These are phyloP conservation scores for Tadarida brasiliensis DNA, from an alignment of 2,797 vertebrate genomes.

Conservation along the genomic window DNA sequence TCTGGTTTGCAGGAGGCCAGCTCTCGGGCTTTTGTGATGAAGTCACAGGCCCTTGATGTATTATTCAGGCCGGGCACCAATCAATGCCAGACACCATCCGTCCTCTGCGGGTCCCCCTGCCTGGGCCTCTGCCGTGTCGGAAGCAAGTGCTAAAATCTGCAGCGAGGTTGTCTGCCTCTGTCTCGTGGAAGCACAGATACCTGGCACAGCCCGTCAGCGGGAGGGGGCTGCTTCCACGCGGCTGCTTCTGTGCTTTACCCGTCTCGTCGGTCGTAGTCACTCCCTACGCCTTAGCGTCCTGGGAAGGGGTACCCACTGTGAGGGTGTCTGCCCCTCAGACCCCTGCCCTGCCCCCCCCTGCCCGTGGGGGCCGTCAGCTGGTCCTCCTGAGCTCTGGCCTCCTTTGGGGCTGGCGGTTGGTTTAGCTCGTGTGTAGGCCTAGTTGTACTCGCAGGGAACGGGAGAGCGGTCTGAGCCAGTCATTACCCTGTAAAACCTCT, in stretches of 20 bases:
- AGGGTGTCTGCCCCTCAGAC: not conserved
- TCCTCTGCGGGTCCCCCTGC: not conserved
- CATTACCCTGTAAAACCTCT: not conserved
- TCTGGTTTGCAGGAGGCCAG: conserved; percentile 45
- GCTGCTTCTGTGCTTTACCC: not conserved
- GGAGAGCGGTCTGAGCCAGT: rapidly evolving
- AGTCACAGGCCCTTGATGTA: conserved; percentile 69
- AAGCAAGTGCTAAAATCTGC: not conserved
- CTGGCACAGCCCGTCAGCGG: not conserved
- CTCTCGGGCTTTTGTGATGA: conserved; percentile 52
- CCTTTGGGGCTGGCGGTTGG: not conserved
- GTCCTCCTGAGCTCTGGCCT: not conserved
- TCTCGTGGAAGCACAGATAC: not conserved
- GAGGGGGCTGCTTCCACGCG: not conserved
- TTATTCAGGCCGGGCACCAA: conserved; percentile 62
- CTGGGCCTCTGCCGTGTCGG: not conserved
- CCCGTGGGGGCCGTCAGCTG: rapidly evolving
- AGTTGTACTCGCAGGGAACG: rapidly evolving
- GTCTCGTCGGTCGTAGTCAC: not conserved
- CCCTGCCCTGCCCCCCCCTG: rapidly evolving
- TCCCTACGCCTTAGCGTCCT: not conserved
- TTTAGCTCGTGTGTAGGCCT: too few species aligned
- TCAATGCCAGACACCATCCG: conserved; percentile 51
- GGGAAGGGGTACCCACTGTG: too few species aligned
- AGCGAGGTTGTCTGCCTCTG: not conserved